Evolutionary conservation across 1,140 invertebrate species (phyloP).

Genomic region (Pectinophora gossypiella): DNA sequence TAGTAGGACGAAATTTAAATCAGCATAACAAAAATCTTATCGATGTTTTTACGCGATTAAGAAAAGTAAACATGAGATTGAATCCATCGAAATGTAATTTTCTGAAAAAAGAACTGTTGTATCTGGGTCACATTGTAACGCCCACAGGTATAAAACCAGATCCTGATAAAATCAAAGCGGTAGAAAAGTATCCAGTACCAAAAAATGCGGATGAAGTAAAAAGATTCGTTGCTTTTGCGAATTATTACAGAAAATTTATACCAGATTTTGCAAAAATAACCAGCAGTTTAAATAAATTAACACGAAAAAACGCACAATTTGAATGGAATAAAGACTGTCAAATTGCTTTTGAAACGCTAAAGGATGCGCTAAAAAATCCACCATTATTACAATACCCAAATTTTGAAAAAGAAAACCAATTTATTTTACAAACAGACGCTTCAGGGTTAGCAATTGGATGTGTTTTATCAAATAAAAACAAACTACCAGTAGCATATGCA

Average conservation of each 20-base stretch:
- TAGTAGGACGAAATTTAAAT: no score
- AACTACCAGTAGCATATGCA: slow-evolving; percentile 43
- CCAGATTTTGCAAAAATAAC: neutral
- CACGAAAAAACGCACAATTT: neutral
- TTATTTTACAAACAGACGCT: neutral
- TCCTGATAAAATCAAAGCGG: slow-evolving; percentile 17
- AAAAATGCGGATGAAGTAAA: slow-evolving; percentile 21
- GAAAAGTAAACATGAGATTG: slow-evolving; percentile 13
- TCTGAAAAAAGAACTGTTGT: slow-evolving; percentile 16
- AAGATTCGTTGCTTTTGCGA: slow-evolving; percentile 36
- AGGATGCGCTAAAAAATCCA: neutral
- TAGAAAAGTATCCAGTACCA: slow-evolving; percentile 21
- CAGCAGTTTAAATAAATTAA: neutral
- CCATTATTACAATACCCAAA: neutral
- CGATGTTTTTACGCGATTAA: neutral
- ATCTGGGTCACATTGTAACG: slow-evolving; percentile 17
- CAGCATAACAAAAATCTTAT: slow-evolving; percentile 6
- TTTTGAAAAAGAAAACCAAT: neutral
- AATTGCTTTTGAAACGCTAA: slow-evolving; percentile 21
- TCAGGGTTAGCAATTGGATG: neutral
- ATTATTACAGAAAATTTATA: slow-evolving; percentile 1
- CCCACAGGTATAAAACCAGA: slow-evolving; percentile 15
- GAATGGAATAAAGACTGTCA: neutral
- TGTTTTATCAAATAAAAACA: slow-evolving; percentile 14
- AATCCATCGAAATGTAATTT: slow-evolving; percentile 18